Conservation (phyloP, 2,888 invertebrate genomes). For the Taenaris catops region DNA sequence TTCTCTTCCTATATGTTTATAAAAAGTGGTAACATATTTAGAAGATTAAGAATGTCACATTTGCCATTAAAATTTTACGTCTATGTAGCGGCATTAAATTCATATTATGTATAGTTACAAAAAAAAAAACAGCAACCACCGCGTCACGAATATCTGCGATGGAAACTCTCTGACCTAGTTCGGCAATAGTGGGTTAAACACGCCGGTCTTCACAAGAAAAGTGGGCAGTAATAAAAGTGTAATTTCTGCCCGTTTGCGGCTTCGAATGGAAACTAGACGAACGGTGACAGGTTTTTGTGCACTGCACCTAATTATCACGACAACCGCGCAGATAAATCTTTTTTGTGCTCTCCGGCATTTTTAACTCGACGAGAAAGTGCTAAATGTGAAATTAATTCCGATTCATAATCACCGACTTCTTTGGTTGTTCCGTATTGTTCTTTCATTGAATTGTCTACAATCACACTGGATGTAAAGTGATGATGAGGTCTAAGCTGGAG, state of each 20-base stretch:
- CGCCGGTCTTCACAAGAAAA: slow-evolving; percentile 20
- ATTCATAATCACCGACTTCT: no score
- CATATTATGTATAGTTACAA: no score
- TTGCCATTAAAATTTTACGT: no score
- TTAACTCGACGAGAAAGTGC: not conserved
- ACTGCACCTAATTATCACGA: not conserved
- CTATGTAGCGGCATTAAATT: no score
- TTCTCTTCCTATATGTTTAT: no score
- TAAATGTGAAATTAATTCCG: no score
- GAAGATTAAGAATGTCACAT: no score
- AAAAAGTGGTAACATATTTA: no score
- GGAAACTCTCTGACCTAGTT: slow-evolving; percentile 25
- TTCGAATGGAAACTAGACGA: slow-evolving; percentile 8
- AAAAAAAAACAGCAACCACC: slow-evolving; percentile 16
- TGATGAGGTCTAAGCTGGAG: no score
- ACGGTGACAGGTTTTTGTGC: slow-evolving; percentile 10
- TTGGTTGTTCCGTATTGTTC: no score
- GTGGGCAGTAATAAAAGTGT: slow-evolving; percentile 19
- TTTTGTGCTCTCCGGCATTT: not conserved
- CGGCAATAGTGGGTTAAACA: slow-evolving; percentile 20
- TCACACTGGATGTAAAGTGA: no score
- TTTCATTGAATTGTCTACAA: no score
- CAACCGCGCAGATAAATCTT: not conserved
- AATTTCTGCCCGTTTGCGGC: slow-evolving; percentile 17
- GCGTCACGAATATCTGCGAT: slow-evolving; percentile 15